These are phyloP conservation scores for Eupithecia vulgata DNA, from an alignment of 2,888 invertebrate species.

Conservation along the genomic window DNA sequence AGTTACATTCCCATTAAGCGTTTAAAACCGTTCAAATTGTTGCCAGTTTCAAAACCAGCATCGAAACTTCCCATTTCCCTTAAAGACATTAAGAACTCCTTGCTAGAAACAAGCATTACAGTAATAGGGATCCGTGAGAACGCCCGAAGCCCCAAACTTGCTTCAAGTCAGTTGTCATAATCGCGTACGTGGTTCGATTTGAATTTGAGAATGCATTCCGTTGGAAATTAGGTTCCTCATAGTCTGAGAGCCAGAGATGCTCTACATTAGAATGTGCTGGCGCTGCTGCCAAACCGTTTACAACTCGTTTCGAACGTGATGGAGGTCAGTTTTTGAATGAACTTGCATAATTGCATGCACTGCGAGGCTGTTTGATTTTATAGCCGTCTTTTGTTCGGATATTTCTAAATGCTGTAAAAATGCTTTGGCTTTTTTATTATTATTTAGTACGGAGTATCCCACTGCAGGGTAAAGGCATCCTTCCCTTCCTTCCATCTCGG, in stretches of 20 bases:
- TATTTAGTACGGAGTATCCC: too few relatives aligned
- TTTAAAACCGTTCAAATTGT: slow-evolving; percentile 14
- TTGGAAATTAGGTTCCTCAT: slow-evolving; percentile 49
- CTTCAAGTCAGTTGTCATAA: slow-evolving; percentile 57
- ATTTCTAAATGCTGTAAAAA: neutral
- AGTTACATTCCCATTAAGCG: slow-evolving; percentile 13
- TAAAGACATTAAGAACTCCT: slow-evolving; percentile 14
- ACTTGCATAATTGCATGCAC: neutral
- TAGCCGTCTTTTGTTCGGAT: neutral
- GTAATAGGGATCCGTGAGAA: slow-evolving; percentile 32
- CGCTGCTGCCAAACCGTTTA: slow-evolving; percentile 15
- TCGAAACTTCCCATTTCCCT: neutral
- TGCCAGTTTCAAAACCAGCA: slow-evolving; percentile 13
- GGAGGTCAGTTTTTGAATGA: slow-evolving; percentile 2
- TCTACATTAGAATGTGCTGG: slow-evolving; percentile 11
- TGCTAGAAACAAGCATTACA: slow-evolving; percentile 27
- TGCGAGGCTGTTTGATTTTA: neutral
- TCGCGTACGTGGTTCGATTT: slow-evolving; percentile 65
- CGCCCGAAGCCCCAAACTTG: slow-evolving; percentile 27
- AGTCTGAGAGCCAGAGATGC: slow-evolving; percentile 23
- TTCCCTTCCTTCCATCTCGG: too few relatives aligned
- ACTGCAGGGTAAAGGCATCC: too few relatives aligned
- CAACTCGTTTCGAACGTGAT: slow-evolving; percentile 2
- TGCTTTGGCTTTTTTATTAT: neutral
- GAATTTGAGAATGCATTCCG: slow-evolving; percentile 47